Evolutionary conservation across 2,797 vertebrate genomes (phyloP), one percentile per base, ranked within the genome.

Genomic region (Xiphorhynchus erythropygius): DNA sequence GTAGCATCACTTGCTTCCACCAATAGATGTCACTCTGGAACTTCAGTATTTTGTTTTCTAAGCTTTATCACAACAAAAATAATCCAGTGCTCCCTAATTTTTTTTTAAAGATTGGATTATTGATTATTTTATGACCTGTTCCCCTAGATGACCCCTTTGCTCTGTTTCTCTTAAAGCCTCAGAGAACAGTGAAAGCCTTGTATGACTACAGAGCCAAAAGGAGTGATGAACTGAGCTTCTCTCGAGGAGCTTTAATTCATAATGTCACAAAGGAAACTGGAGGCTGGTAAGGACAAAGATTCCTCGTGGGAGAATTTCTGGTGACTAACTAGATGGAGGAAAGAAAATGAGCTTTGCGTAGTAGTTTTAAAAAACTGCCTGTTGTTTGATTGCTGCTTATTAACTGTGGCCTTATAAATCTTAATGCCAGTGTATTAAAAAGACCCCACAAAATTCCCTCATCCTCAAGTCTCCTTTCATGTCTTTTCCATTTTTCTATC

Each of bases 241-340:
- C 83, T 93, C 98, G 98, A n/a, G 99, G 99, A 13, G 99, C 98
- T 90, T 94, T 99, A 96, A 99, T 99, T 97, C 98, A 99, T 98
- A 99, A 99, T 17, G 99, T 99, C 46, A 98, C 96, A 56, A 99
- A 99, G 95, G 98, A 98, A 84, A 97, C 95, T 5, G 97, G 98
- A 32, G 98, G 98, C 96, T 99, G 99, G 99, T 99, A 98, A 98
- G 99, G 87, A 76, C 70, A 81, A 82, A 77, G 28, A 50, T 55
- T 91, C 46, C 57, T 78, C 24, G 4, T 70, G 65, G 53, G 70
- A 84, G 53, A 91, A 74, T 57, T 89, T 84, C 35, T 92, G 32
- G 41, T 67, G 56, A n/a, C 59, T 71, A 80, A 56, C 46, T 74
- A 39, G 28, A 25, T 44, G 30, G 68, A 77, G 55, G 15, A 11